Evolutionary conservation across 2,888 invertebrate genomes (phyloP), one percentile per base, ranked within the genome.

Genomic region (Eretmocerus hayati): DNA sequence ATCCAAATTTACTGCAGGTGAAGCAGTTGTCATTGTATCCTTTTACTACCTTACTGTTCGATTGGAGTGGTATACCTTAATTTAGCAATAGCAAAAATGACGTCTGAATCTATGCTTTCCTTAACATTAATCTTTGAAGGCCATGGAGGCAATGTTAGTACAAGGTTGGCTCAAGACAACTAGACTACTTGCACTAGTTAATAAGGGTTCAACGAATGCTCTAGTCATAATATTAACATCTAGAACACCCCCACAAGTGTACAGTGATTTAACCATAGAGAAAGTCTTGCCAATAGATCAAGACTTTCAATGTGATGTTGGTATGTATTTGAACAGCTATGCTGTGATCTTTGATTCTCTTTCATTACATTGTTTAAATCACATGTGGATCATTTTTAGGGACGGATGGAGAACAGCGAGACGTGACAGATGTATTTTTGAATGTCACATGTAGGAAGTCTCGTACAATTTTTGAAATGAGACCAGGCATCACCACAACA

Each of bases 201-300:
- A 80, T 59, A 76, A 77, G 61, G 76, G 76, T 53, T 66, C 70
- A 19, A 75, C 78, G 13, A 74, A 74, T 65, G 81, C 77, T 45
- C 67, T 81, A 52, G 77, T 81, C 61, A 72, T 81, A 53, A 73
- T 80, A 55, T 72, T 77, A 41, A 75, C 77, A 6, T 74, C 83
- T 48, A 78, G 79, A 62, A 77, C 75, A 60, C 84, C 84, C 58
- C 84, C 87, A 18, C 80, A 79, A 65, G 81, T 81, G 47, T 82
- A 84, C 64, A 83, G 83, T 43, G 90, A 90, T 73, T 75, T 91
- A 58, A 81, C 84, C 13, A 80, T 90, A 61, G 89, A 90, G 72
- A 82, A 83, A 69, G 83, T 87, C 43, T 78, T 90, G 62, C 87
- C 90, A 21, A 80, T 91, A 48, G 85, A 90, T 73, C 80, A 81